Percentiles rank a stretch among this genome's conserved stretches.
phyloP scores from a whole-genome alignment of 2,888 invertebrate genomes.

The Spodoptera exigua region DNA sequence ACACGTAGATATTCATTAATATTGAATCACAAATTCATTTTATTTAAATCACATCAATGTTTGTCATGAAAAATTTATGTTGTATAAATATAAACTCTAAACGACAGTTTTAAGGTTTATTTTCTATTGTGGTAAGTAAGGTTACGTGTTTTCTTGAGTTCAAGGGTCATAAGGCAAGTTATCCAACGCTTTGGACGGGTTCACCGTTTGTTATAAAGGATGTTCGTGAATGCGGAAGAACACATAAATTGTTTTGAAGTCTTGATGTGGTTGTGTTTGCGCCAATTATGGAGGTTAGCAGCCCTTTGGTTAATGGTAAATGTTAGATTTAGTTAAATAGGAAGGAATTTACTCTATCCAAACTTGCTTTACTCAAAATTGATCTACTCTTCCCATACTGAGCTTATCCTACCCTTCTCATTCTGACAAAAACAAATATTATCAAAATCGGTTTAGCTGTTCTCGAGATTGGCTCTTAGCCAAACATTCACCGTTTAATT shows the following conservation, averaged over 20 bases:
- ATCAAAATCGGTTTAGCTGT: no score
- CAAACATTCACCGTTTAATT: no score
- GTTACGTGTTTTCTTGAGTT: slow-evolving; percentile 42
- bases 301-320: no score
- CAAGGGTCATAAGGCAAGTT: slow-evolving; percentile 48
- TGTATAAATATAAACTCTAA: slow-evolving; percentile 11
- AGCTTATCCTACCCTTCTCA: no score
- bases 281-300: neutral
- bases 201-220: slow-evolving; percentile 24
- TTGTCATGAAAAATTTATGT: neutral
- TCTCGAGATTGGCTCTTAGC: no score
- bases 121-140: neutral
- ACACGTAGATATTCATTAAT: slow-evolving; percentile 26
- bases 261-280: slow-evolving; percentile 9
- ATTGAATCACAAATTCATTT: slow-evolving; percentile 40
- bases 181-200: slow-evolving; percentile 40
- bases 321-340: no score
- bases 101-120: slow-evolving; percentile 13
- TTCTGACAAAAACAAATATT: no score
- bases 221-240: slow-evolving; percentile 34
- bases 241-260: slow-evolving; percentile 9
- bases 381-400: no score
- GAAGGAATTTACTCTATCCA: no score
- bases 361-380: no score
- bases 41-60: slow-evolving; percentile 32